phyloP scores from a whole-genome alignment of 2,888 invertebrate species.

The Euplexia lucipara region DNA sequence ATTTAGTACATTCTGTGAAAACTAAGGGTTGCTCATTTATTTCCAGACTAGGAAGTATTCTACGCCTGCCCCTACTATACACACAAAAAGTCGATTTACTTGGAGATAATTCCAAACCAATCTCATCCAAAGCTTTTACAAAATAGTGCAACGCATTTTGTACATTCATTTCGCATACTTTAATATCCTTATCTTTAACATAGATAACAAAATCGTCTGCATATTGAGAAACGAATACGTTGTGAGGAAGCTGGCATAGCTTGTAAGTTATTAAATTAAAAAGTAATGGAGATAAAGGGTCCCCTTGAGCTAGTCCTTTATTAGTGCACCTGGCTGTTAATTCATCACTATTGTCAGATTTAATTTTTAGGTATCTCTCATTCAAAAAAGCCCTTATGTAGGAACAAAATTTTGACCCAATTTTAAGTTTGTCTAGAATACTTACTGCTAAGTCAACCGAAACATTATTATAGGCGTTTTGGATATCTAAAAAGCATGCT shows the following conservation, averaged over 20 bases:
- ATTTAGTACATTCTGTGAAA: too few relatives aligned
- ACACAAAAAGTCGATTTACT: too few relatives aligned
- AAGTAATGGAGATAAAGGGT: not conserved
- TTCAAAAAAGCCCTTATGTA: not conserved
- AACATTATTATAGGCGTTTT: constrained; percentile 2
- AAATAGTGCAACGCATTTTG: too few relatives aligned
- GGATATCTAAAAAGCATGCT: constrained; percentile 1
- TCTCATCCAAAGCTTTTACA: too few relatives aligned
- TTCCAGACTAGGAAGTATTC: too few relatives aligned
- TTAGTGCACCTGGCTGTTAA: not conserved
- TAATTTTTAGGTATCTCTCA: not conserved
- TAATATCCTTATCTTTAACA: too few relatives aligned
- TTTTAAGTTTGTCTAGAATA: not conserved
- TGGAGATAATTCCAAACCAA: too few relatives aligned
- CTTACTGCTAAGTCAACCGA: not conserved
- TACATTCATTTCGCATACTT: too few relatives aligned
- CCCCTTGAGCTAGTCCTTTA: not conserved
- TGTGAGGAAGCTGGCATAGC: not conserved
- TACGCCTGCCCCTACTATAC: too few relatives aligned
- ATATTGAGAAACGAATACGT: too few relatives aligned
- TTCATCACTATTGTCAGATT: not conserved
- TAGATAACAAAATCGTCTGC: too few relatives aligned
- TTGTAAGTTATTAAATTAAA: not conserved
- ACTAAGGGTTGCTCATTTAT: too few relatives aligned
- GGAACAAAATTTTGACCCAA: not conserved